Percentiles rank a stretch among this genome's conserved stretches.
These are phyloP conservation scores for Lasioglossum leucozonium DNA, from an alignment of 2,888 invertebrate species.

Conservation along the genomic window DNA sequence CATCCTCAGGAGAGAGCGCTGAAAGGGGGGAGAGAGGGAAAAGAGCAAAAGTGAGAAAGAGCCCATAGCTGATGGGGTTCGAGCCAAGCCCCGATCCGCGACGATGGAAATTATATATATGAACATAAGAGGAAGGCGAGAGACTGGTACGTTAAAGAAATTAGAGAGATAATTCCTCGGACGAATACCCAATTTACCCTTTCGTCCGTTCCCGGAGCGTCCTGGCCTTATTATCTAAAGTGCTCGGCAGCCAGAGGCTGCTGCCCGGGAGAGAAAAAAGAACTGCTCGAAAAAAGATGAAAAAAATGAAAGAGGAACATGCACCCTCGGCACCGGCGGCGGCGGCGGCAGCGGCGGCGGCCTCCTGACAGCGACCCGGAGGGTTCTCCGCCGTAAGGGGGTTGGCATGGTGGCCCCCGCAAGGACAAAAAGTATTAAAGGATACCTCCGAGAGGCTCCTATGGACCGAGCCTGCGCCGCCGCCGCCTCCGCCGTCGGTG, in stretches of 20 bases:
- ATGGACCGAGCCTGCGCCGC: constrained; percentile 48
- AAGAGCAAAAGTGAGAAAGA: constrained; percentile 9
- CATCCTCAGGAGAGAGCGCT: constrained; percentile 55
- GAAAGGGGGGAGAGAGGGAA: neutral
- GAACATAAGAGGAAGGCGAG: constrained; percentile 74
- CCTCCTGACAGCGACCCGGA: constrained; percentile 71
- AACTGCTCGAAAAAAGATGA: constrained; percentile 1
- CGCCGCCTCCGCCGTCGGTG: neutral
- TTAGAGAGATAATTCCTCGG: constrained; percentile 84
- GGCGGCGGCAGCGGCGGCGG: constrained; percentile 35
- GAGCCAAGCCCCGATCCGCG: constrained; percentile 57
- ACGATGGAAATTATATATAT: constrained; percentile 67
- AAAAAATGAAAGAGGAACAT: constrained; percentile 55
- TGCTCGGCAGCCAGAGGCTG: constrained; percentile 78
- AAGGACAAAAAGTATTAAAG: constrained; percentile 78
- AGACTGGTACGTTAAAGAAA: constrained; percentile 88
- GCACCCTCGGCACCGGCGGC: constrained; percentile 43
- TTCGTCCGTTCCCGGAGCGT: constrained; percentile 77
- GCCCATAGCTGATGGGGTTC: constrained; percentile 53
- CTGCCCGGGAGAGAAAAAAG: constrained; percentile 28
- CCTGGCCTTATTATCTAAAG: constrained; percentile 85
- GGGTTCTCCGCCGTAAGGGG: constrained; percentile 56
- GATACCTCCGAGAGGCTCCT: constrained; percentile 59
- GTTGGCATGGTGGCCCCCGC: constrained; percentile 57
- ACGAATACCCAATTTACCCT: constrained; percentile 84